Percentiles rank a stretch among this genome's conserved stretches.
Evolutionary conservation across 2,797 vertebrate species (phyloP).

Genomic region (Dermochelys coriacea): DNA sequence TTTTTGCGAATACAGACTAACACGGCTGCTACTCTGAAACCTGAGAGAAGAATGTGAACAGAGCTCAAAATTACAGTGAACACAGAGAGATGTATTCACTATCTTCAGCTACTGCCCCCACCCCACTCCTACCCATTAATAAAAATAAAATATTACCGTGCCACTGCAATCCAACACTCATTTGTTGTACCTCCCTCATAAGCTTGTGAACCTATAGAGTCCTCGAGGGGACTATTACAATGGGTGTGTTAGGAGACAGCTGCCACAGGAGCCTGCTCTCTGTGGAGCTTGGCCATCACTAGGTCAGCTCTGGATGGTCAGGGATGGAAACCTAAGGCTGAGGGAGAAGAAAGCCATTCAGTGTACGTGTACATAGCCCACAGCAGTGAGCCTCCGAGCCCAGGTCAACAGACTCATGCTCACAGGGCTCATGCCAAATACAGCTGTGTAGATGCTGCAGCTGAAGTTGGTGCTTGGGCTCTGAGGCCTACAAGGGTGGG

Average conservation of each 20-base stretch:
- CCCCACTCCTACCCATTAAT: not conserved
- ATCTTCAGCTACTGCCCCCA: not conserved
- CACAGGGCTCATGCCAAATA: not conserved
- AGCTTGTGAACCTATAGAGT: not conserved
- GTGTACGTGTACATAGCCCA: not conserved
- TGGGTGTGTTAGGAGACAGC: not conserved
- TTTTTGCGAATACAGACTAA: no score
- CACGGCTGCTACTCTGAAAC: no score
- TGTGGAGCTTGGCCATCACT: not conserved
- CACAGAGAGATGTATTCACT: not conserved
- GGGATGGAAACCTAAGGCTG: not conserved
- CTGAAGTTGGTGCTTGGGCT: no score
- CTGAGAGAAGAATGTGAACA: not conserved
- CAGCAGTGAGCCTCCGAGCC: not conserved
- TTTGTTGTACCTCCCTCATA: not conserved
- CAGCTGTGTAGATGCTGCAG: not conserved
- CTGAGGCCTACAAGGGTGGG: no score
- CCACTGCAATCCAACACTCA: not conserved
- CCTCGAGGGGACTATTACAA: not conserved
- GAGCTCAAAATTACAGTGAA: constrained; percentile 17
- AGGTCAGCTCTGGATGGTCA: not conserved
- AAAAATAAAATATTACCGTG: not conserved
- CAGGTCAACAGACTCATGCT: not conserved
- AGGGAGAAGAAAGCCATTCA: not conserved
- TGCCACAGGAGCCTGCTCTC: not conserved